Evolutionary conservation across 1,140 invertebrate genomes (phyloP).

Genomic region (Homarus americanus): DNA sequence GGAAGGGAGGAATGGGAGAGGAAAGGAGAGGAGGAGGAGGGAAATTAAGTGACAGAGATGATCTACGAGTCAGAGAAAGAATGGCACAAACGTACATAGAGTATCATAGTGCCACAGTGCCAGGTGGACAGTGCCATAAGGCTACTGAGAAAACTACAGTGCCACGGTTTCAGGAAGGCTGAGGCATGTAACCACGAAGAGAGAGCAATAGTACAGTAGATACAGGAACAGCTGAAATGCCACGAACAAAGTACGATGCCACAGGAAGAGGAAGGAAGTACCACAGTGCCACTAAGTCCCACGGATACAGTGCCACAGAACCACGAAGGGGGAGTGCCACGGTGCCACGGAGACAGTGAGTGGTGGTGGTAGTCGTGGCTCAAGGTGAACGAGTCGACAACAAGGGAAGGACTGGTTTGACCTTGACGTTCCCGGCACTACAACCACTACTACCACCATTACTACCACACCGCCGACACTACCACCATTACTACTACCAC

Average conservation of each 20-base stretch:
- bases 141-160: too few species aligned
- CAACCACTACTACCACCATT: background rate
- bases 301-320: background rate
- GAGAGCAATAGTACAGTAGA: background rate
- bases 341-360: background rate
- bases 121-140: too few species aligned
- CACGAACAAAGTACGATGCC: background rate
- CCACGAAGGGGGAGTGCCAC: too few species aligned
- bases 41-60: too few species aligned
- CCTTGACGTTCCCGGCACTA: conserved; percentile 30
- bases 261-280: too few species aligned
- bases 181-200: too few species aligned
- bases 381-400: conserved; percentile 43
- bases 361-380: conserved; percentile 18
- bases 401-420: conserved; percentile 17
- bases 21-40: background rate
- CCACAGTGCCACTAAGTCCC: too few species aligned
- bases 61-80: background rate
- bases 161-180: too few species aligned
- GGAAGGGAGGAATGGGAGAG: background rate
- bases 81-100: too few species aligned
- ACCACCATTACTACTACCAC: background rate
- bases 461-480: background rate
- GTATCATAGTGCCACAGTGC: too few species aligned
- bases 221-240: too few species aligned